phyloP scores from a whole-genome alignment of 2,113 vertebrate genomes.

The Chloropsis hardwickii region DNA sequence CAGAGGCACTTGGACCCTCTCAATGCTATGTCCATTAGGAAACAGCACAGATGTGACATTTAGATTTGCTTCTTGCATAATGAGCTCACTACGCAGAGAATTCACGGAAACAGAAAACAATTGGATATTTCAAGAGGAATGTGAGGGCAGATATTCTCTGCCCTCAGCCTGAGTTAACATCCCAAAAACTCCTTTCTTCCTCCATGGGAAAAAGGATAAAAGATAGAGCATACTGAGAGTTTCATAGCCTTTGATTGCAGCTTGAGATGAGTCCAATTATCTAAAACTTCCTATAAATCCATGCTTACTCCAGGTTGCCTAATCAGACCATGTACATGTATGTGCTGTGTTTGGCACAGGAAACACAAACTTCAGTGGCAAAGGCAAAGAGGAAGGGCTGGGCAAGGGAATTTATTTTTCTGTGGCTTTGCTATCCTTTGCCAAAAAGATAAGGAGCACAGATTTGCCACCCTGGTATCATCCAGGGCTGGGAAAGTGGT shows the following conservation, averaged over 20 bases:
- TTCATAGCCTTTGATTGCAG: not conserved
- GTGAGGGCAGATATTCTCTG: not conserved
- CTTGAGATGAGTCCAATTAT: not conserved
- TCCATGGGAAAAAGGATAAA: not conserved
- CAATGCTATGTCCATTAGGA: not conserved
- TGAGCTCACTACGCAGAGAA: not conserved
- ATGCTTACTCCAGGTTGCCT: not conserved
- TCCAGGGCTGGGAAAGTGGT: not conserved
- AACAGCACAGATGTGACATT: not conserved
- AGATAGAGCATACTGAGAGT: not conserved
- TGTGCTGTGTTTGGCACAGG: not conserved
- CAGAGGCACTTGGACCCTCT: not conserved
- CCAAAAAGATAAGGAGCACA: not conserved
- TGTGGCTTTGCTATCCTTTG: not conserved
- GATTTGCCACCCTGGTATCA: not conserved
- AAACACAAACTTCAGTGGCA: not conserved
- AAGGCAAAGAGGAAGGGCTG: slow-evolving; percentile 46
- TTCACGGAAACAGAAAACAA: slow-evolving; percentile 10
- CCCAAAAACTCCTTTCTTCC: not conserved
- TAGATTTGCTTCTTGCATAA: not conserved
- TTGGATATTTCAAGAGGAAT: not conserved
- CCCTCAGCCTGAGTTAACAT: not conserved
- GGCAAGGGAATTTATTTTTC: not conserved
- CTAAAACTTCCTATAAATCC: not conserved
- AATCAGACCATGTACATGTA: not conserved